Evolutionary conservation across 1,140 invertebrate species (phyloP), one percentile per base, ranked within the genome.

Genomic region (Cotesia typhae): DNA sequence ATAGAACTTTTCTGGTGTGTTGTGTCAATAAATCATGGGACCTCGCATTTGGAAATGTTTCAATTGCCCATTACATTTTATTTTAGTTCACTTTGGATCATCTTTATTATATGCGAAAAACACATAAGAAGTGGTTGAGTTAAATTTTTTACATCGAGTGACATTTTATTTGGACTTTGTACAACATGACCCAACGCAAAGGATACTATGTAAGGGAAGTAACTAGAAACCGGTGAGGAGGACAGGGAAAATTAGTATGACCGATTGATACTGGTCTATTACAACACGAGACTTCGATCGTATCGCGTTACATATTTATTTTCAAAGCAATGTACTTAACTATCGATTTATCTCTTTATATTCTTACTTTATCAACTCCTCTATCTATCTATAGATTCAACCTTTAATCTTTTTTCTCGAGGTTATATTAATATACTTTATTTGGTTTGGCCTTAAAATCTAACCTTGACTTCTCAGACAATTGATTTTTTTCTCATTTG

Each of bases 321-420:
- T 37, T 37, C 47, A 37, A 3, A 69, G 37, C 55, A 57, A 59
- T 59, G 57, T 59, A 60, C 67, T n/a, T 60, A 7, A 60, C n/a
- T 69, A 69, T 69, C 67, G 67, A 69, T 69, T 69, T 69, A 69
- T 69, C 67, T 37, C 57, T 69, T 17, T 17, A 52, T 67, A 69
- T 69, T 57, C 57, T 57, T 57, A 69, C 67, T 60, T 35, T 38
- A 69, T 69, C 37, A 69, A 69, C 67, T 60, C 28, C 53, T 17
- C 67, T 69, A 69, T 69, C 67, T 59, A 69, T 69, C 57, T 53
- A 69, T 47, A 47, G 41, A 47, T 47, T 53, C 67, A 69, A 69
- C 67, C 67, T 69, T 69, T 69, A 69, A 69, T 69, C 67, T 69
- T 57, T n/a, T 69, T 37, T 38, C 55, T 6, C 55, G 52, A 36